These are phyloP conservation scores for Xiphorhynchus erythropygius DNA, from an alignment of 2,797 vertebrate species.

Conservation along the genomic window DNA sequence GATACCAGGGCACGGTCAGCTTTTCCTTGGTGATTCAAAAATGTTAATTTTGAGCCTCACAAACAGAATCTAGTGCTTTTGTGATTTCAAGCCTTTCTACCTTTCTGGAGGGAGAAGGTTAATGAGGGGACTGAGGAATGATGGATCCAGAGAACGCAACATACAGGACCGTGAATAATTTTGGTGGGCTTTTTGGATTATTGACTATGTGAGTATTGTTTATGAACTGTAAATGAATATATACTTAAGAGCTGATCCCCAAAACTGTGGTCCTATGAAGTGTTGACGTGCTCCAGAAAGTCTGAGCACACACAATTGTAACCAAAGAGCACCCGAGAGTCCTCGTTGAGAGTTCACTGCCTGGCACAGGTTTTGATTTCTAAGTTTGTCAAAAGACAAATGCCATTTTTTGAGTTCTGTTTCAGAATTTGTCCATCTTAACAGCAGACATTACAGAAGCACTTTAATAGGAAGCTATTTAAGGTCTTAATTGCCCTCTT, in stretches of 20 bases:
- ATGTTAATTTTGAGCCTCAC: background rate
- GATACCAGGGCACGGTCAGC: background rate
- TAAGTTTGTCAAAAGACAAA: background rate
- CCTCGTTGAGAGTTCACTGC: background rate
- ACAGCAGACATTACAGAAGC: background rate
- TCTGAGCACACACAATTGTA: background rate
- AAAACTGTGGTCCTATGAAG: background rate
- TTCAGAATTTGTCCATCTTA: background rate
- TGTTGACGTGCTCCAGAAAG: background rate
- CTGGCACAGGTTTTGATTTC: background rate
- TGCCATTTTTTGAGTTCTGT: background rate
- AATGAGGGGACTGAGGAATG: background rate
- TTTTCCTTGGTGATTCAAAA: background rate
- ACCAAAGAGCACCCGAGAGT: background rate
- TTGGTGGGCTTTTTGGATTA: background rate
- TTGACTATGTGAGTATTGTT: background rate
- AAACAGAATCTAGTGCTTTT: background rate
- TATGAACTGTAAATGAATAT: background rate
- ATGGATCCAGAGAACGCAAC: background rate
- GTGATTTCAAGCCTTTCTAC: background rate
- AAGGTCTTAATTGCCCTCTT: background rate
- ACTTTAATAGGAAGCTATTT: background rate
- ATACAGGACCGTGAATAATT: background rate
- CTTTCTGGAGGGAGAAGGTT: background rate
- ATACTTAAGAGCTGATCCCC: background rate